Evolutionary conservation across 2,113 vertebrate species (phyloP), one percentile per base, ranked within the genome.

Genomic region (Thinocorus orbignyianus): DNA sequence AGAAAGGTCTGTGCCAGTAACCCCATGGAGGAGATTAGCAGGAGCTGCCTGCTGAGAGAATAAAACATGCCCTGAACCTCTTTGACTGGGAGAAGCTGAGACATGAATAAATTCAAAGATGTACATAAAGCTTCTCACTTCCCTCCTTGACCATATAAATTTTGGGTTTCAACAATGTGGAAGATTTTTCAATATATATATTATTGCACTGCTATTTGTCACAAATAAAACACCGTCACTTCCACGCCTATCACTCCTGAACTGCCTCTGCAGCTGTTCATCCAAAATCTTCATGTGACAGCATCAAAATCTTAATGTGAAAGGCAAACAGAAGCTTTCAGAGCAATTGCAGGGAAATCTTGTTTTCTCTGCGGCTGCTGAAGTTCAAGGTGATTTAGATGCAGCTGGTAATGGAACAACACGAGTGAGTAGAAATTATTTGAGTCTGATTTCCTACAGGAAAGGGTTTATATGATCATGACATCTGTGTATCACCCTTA

Each of bases 361-460:
- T 49, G 58, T 83, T 88, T 88, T 76, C 76, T 90, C 82, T 2
- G 3, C 0, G 28, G 48, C 55, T 88, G 71, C 37, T 70, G 42
- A 95, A 92, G 54, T 93, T 96, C 87, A 92, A 96, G 92, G 78
- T 91, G 94, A 94, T 96, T 88, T 90, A 92, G 68, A 77, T 88
- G 74, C 76, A 94, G 74, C 84, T 92, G 78, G 66, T 76, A 92
- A 89, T 39, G 42, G 90, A 88, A 82, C 41, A 80, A 81, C 66
- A 70, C 0, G 6, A 95, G 58, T 65, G 70, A 85, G 62, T 95
- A 7, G 4, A 72, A 93, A 80, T 44, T 73, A 74, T 65, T 76
- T 41, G 58, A 95, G 81, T 62, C 70, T 86, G 85, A 93, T 86
- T 94, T 96, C 82, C 85, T 76, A 33, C 19, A 94, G 88, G 62